Evolutionary conservation across 2,797 vertebrate species (phyloP).

Genomic region (Notolabrus celidotus): DNA sequence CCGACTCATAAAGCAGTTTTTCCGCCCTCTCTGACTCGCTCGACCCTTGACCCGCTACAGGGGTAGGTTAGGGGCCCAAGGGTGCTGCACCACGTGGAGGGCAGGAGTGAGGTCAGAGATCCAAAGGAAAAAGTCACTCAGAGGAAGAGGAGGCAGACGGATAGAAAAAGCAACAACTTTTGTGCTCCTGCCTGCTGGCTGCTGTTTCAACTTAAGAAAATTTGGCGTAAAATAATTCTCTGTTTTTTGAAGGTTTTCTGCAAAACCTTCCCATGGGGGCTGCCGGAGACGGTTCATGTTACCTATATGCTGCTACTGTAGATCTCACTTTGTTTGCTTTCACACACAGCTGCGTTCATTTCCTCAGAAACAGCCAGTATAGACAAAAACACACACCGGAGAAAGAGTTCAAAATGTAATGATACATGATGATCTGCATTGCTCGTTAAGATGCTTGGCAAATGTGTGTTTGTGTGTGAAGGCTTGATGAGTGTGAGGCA

Average conservation of each 20-base stretch:
- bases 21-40: conserved; percentile 57
- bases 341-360: conserved; percentile 48
- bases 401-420: conserved; percentile 65
- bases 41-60: conserved; percentile 57
- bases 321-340: conserved; percentile 59
- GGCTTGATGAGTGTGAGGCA: conserved; percentile 32
- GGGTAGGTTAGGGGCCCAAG: conserved; percentile 57
- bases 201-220: conserved; percentile 48
- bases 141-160: conserved; percentile 32
- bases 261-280: conserved; percentile 49
- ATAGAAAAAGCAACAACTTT: conserved; percentile 6
- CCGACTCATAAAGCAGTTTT: conserved; percentile 65
- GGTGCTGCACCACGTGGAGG: conserved; percentile 62
- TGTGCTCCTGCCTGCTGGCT: conserved; percentile 36
- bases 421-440: conserved; percentile 66
- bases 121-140: conserved; percentile 56
- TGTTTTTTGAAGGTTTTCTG: conserved; percentile 47
- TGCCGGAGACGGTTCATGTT: conserved; percentile 58
- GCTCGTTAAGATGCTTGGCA: conserved; percentile 71
- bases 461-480: conserved; percentile 61
- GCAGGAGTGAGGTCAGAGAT: conserved; percentile 59
- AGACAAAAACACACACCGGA: conserved; percentile 51
- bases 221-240: conserved; percentile 38
- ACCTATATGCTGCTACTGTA: conserved; percentile 65
- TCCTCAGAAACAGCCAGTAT: conserved; percentile 45